Evolutionary conservation across 2,888 invertebrate species (phyloP), one percentile per base, ranked within the genome.

Genomic region (Xestia ashworthii): DNA sequence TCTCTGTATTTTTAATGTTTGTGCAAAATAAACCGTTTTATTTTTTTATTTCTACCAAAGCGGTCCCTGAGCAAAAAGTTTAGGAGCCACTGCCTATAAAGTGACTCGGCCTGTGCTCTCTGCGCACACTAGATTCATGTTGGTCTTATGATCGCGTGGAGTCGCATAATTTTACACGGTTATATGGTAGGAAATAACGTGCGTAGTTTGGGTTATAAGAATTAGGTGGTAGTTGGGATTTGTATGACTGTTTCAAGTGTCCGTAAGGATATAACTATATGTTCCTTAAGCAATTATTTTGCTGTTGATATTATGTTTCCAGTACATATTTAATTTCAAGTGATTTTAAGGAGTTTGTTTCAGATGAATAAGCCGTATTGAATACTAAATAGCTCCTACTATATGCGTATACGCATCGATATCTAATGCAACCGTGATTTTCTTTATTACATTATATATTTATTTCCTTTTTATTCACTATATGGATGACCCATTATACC

Each of bases 61-160:
- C 9, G 16, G 32, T 12, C 41, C 65, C 8, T 44, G 3, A 25
- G 12, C n/a, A 0, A n/a, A 44, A n/a, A 65, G n/a, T 22, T 65
- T 65, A 44, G 5, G 44, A 65, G 0, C 25, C 65, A 44, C 44
- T 25, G 62, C 11, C 16, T 65, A n/a, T 84, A 84, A 84, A 84
- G 75, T 84, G 84, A 84, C 77, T 81, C 83, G 60, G 66, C 78
- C 71, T 71, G 81, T 78, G 71, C 67, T 74, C 68, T 83, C 78
- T 84, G 78, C 65, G 75, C 73, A 74, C 58, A 81, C 83, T 65
- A 71, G 48, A 74, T 74, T 71, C 64, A 72, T 78, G 67, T 44
- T 70, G 62, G 83, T 58, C 72, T 81, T 84, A 78, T 84, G 84
- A 71, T 81, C 84, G 83, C 83, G 69, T 81, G 81, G 74, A 84